phyloP scores from a whole-genome alignment of 2,113 vertebrate species.

The Coreoperca whiteheadi region DNA sequence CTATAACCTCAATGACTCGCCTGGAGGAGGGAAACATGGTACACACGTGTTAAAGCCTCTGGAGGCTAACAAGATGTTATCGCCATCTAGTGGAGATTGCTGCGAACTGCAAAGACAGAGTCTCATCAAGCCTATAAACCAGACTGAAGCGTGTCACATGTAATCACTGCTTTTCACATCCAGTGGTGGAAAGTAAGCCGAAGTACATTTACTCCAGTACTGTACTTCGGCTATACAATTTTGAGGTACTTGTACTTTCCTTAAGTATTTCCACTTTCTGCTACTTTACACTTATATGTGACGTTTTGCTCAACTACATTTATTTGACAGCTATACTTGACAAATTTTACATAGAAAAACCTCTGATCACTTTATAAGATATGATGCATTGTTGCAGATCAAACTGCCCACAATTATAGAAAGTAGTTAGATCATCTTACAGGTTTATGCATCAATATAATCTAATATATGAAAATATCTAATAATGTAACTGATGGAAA shows the following conservation, averaged over 20 bases:
- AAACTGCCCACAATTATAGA: background rate
- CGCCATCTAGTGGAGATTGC: constrained; percentile 36
- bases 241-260: background rate
- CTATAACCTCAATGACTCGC: background rate
- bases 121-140: background rate
- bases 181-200: background rate
- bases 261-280: background rate
- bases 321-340: background rate
- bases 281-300: background rate
- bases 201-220: background rate
- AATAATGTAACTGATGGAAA: background rate
- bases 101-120: background rate
- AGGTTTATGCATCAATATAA: background rate
- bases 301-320: background rate
- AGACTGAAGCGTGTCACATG: background rate
- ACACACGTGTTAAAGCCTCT: background rate
- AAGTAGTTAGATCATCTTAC: background rate
- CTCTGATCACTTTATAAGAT: background rate
- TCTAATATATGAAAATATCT: background rate
- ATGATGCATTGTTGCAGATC: background rate
- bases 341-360: background rate
- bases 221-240: background rate
- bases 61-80: background rate
- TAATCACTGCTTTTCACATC: background rate
- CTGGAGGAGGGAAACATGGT: background rate